Evolutionary conservation across 2,888 invertebrate species (phyloP).

Genomic region (Yponomeuta sedellus): DNA sequence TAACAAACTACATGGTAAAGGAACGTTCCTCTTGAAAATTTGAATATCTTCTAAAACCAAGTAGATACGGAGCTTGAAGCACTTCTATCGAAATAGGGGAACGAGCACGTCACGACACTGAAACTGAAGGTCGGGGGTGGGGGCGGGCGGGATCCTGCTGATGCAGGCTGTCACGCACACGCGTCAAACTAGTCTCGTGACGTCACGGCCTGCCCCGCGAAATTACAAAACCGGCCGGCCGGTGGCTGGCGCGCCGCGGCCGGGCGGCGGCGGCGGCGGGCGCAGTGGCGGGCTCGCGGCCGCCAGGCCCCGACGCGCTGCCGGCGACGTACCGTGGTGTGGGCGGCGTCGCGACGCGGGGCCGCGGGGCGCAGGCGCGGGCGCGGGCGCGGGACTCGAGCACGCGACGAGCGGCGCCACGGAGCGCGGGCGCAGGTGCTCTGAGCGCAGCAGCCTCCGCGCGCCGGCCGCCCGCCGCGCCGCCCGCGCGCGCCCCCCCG

Average conservation of each 20-base stretch:
- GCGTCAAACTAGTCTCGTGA: constrained; percentile 73
- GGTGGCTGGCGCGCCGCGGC: constrained; percentile 52
- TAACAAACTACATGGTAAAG: too few relatives aligned
- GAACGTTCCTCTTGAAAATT: too few relatives aligned
- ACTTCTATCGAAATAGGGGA: constrained; percentile 30
- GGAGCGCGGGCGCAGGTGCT: constrained; percentile 82
- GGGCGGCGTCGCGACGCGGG: constrained; percentile 62
- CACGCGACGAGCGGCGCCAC: constrained; percentile 75
- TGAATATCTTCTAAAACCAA: too few relatives aligned
- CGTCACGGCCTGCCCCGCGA: constrained; percentile 71
- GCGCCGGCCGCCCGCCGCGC: constrained; percentile 73
- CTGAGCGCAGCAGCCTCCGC: constrained; percentile 80
- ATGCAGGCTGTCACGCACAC: constrained; percentile 67
- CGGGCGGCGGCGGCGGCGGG: constrained; percentile 31
- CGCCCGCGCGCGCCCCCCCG: constrained; percentile 43
- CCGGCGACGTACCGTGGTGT: constrained; percentile 46
- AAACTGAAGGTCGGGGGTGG: constrained; percentile 64
- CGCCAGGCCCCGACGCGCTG: constrained; percentile 63
- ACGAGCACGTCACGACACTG: constrained; percentile 68
- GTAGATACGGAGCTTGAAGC: neutral
- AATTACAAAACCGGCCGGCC: constrained; percentile 68
- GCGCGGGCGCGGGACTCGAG: constrained; percentile 65
- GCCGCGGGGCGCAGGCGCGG: constrained; percentile 26
- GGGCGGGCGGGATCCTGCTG: constrained; percentile 54
- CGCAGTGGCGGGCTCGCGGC: constrained; percentile 69